These are phyloP conservation scores for Erebia palarica DNA, from an alignment of 2,888 invertebrate genomes.

Conservation along the genomic window DNA sequence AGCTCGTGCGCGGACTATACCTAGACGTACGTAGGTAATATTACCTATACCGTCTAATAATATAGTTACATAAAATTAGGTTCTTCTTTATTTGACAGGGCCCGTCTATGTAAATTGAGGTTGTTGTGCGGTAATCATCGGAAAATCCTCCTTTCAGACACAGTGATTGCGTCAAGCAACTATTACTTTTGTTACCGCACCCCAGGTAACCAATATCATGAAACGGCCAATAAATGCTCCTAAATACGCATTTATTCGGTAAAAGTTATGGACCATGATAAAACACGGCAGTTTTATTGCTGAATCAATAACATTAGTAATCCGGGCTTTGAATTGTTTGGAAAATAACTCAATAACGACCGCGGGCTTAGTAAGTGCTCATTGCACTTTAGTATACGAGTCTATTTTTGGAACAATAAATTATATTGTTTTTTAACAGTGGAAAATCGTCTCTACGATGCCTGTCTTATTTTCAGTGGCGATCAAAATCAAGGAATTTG, in stretches of 20 bases:
- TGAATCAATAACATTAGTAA: slow-evolving; percentile 59
- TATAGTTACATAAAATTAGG: no score
- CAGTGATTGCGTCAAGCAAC: slow-evolving; percentile 25
- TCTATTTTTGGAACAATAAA: slow-evolving; percentile 22
- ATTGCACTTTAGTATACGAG: slow-evolving; percentile 15
- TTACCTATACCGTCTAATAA: no score
- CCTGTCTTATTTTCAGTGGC: no score
- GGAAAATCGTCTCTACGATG: not conserved
- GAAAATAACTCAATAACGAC: slow-evolving; percentile 34
- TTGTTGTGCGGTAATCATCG: no score
- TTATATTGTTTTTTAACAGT: not conserved
- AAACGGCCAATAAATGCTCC: slow-evolving; percentile 60
- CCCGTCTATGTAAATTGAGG: no score
- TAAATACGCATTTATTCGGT: slow-evolving; percentile 64
- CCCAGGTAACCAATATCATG: slow-evolving; percentile 39
- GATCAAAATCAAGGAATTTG: no score
- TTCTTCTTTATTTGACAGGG: no score
- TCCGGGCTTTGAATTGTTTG: slow-evolving; percentile 38
- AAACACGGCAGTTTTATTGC: slow-evolving; percentile 65
- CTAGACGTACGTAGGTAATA: no score
- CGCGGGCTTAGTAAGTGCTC: slow-evolving; percentile 18
- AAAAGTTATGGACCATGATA: slow-evolving; percentile 68
- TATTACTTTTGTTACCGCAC: slow-evolving; percentile 26
- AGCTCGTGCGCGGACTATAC: no score
- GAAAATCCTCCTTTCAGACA: not conserved